These are phyloP conservation scores for Pelvicachromis taeniatus DNA, from an alignment of 2,113 vertebrate species.

Conservation along the genomic window DNA sequence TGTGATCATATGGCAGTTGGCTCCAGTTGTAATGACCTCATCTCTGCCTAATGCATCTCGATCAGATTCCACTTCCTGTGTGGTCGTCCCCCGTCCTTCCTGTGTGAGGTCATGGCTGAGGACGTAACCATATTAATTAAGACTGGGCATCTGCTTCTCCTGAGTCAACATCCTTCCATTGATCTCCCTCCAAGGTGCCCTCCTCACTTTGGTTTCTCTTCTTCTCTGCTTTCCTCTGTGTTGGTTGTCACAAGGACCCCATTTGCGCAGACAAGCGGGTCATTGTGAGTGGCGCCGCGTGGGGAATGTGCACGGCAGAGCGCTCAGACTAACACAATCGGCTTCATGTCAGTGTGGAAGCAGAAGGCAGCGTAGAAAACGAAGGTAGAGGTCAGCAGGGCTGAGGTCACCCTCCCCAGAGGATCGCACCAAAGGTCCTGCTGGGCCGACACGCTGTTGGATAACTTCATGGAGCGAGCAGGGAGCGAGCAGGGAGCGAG, in stretches of 20 bases:
- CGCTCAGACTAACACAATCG: constrained; percentile 55
- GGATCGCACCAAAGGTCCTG: constrained; percentile 10
- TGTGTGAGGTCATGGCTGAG: constrained; percentile 65
- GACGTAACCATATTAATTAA: constrained; percentile 71
- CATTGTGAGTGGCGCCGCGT: constrained; percentile 30
- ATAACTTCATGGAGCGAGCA: neutral
- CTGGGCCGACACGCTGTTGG: neutral
- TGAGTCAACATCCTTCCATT: constrained; percentile 65
- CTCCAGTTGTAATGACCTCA: constrained; percentile 53
- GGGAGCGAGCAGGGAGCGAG: neutral
- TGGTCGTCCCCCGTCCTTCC: constrained; percentile 69
- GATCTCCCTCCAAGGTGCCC: constrained; percentile 48
- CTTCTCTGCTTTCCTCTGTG: constrained; percentile 16
- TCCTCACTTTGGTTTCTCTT: constrained; percentile 19
- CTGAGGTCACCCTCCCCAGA: constrained; percentile 45
- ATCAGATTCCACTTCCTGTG: constrained; percentile 67
- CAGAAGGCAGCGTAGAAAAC: constrained; percentile 13
- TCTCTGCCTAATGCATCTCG: constrained; percentile 51
- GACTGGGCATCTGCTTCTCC: constrained; percentile 78
- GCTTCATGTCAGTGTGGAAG: constrained; percentile 38
- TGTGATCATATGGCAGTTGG: constrained; percentile 26
- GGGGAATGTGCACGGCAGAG: constrained; percentile 11
- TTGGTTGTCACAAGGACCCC: constrained; percentile 41
- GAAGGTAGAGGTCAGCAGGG: constrained; percentile 43
- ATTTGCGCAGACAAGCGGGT: constrained; percentile 31